These are phyloP conservation scores for Cepphus grylle DNA, from an alignment of 2,113 vertebrate genomes.

Conservation along the genomic window DNA sequence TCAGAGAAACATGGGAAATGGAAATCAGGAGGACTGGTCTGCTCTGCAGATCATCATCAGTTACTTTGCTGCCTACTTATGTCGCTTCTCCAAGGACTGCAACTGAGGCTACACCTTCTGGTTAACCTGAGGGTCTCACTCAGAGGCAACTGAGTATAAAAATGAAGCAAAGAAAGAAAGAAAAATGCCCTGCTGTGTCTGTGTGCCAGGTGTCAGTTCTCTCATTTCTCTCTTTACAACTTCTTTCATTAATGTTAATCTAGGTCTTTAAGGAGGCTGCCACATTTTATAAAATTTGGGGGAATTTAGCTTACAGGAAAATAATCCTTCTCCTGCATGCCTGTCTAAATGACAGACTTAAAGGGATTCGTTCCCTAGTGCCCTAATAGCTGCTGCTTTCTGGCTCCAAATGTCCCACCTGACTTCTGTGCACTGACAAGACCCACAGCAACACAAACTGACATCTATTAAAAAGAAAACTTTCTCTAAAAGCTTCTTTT, in stretches of 20 bases:
- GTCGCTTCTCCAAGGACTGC: background rate
- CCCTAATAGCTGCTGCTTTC: background rate
- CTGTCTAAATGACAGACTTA: constrained; percentile 15
- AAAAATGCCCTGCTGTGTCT: background rate
- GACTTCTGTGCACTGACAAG: background rate
- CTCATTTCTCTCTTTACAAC: background rate
- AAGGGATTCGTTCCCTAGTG: background rate
- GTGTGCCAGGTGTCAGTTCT: constrained; percentile 39
- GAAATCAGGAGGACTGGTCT: background rate
- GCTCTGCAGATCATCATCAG: background rate
- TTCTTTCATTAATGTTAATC: constrained; percentile 63
- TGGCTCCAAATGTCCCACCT: background rate
- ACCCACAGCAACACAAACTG: background rate
- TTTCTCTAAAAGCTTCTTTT: background rate
- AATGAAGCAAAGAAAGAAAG: background rate
- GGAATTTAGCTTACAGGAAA: constrained; percentile 10
- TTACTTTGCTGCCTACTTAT: background rate
- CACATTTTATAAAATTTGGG: constrained; percentile 10
- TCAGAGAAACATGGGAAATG: background rate
- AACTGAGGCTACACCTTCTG: background rate
- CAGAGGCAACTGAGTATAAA: background rate
- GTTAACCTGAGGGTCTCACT: background rate
- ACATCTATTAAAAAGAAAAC: background rate
- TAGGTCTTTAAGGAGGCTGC: constrained; percentile 36
- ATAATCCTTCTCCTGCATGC: background rate